Base-by-base conservation (phyloP, 92 coral and sea anemone species). In the Anthopleura xanthogrammica region DNA sequence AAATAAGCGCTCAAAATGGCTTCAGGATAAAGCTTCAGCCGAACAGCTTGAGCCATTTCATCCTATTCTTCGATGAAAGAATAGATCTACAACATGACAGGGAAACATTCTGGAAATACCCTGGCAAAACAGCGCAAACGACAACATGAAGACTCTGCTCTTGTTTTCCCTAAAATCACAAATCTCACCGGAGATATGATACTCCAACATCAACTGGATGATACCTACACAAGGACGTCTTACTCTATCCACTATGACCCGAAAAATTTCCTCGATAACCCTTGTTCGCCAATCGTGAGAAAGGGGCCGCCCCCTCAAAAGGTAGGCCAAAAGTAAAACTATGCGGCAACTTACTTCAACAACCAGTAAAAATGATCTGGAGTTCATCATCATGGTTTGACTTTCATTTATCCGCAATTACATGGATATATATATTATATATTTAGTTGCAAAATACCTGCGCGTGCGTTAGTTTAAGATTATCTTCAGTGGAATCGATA, bases 231-330 rank as follows among this genome's bases (percentile, higher is more conserved):
- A 16, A 58, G 39, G 41, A 78, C 98, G 20, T 97, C 98, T 16
- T 97, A 97, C 83, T 83, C 95, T 22, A 83, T 90, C 16, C 95
- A 92, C 76, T 97, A 80, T 75, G 94, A 92, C 46, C 85, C 83
- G 77, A 97, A 97, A 62, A 89, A 82, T 46, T 65, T 86, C 14
- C 60, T 82, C 7, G 88, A 87, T 41, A 88, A 98, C 60, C 98
- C 95, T 14, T 90, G 92, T 36, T 94, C 98, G 12, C 90, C 88
- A 10, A 89, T 94, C 8, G 83, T 98, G 77, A 87, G 97, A 41
- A 94, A 92, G 71, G 84, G 98, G 3, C 99, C 99, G 1, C 99
- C 95, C 84, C 99, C 99, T 3, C 89, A 92, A 16, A 84, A 90
- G 99, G 99, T 94, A 48, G 16, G 80, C 71, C 52, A 19, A 16